Conservation (phyloP, 2,888 invertebrate species). For the Xestia c-nigrum region DNA sequence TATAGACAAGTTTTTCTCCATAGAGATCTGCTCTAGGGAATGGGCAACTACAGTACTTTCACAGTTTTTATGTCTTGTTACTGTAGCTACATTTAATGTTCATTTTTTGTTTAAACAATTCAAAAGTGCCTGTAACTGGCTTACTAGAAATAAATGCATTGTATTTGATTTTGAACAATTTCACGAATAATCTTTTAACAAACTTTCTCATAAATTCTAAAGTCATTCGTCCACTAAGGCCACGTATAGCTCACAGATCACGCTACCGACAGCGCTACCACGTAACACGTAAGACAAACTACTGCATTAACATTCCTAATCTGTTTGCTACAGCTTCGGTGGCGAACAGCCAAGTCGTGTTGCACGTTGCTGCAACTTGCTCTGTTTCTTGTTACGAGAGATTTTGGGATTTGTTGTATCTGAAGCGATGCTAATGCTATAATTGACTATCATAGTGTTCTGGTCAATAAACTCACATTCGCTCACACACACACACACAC, state of each 20-base stretch:
- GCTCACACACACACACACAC: too few species aligned
- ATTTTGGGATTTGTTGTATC: not conserved
- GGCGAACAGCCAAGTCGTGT: constrained; percentile 75
- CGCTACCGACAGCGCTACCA: constrained; percentile 42
- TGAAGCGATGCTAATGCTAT: not conserved
- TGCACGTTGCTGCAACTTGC: constrained; percentile 72
- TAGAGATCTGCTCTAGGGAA: too few species aligned
- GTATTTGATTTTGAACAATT: too few species aligned
- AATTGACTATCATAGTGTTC: not conserved
- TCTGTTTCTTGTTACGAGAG: constrained; percentile 56
- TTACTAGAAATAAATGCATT: too few species aligned
- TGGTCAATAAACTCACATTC: too few species aligned
- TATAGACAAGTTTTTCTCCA: too few species aligned
- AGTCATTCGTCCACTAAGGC: constrained; percentile 1
- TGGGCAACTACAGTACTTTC: too few species aligned
- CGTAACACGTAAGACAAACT: constrained; percentile 70
- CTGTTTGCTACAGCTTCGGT: constrained; percentile 74
- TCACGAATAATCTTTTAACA: too few species aligned
- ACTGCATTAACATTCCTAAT: constrained; percentile 76
- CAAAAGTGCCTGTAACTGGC: too few species aligned
- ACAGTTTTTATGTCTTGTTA: too few species aligned
- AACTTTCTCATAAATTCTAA: not conserved
- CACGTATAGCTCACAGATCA: constrained; percentile 27
- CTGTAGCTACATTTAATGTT: too few species aligned
- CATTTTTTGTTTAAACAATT: too few species aligned